Conservation (phyloP, 2,797 vertebrate genomes). For the Pipistrellus pygmaeus region DNA sequence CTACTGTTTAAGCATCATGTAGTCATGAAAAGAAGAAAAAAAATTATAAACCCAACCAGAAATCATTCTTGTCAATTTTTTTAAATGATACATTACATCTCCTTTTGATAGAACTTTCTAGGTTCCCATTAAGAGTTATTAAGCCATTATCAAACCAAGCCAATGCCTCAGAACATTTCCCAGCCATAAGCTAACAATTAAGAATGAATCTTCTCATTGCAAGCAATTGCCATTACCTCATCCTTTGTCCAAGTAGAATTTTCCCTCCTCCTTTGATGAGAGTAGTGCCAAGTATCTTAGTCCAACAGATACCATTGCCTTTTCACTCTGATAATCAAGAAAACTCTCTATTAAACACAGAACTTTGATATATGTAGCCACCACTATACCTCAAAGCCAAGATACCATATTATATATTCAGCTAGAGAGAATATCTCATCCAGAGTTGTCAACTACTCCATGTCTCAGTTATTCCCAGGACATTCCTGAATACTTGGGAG, state of each 20-base stretch:
- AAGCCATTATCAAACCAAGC: conserved; percentile 78
- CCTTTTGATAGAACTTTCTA: conserved; percentile 71
- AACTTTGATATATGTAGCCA: background rate
- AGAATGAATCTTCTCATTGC: conserved; percentile 73
- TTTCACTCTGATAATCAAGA: conserved; percentile 16
- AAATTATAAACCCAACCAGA: conserved; percentile 57
- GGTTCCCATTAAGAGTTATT: conserved; percentile 70
- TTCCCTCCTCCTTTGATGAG: conserved; percentile 76
- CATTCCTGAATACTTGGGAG: background rate
- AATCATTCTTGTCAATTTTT: conserved; percentile 73
- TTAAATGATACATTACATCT: conserved; percentile 43
- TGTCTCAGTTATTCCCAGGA: background rate
- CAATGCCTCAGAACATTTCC: conserved; percentile 73
- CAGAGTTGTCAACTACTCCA: background rate
- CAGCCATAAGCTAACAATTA: conserved; percentile 84
- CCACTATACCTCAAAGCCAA: background rate
- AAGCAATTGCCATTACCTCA: conserved; percentile 85
- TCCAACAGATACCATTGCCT: conserved; percentile 70
- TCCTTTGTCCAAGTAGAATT: conserved; percentile 74
- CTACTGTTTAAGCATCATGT: conserved; percentile 72
- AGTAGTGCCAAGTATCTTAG: conserved; percentile 75
- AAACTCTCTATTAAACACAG: background rate
- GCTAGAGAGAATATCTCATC: background rate
- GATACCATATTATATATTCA: background rate
- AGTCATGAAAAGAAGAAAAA: conserved; percentile 72